Evolutionary conservation across 2,888 invertebrate genomes (phyloP).

Genomic region (Drosophila nr. perissopoda): DNA sequence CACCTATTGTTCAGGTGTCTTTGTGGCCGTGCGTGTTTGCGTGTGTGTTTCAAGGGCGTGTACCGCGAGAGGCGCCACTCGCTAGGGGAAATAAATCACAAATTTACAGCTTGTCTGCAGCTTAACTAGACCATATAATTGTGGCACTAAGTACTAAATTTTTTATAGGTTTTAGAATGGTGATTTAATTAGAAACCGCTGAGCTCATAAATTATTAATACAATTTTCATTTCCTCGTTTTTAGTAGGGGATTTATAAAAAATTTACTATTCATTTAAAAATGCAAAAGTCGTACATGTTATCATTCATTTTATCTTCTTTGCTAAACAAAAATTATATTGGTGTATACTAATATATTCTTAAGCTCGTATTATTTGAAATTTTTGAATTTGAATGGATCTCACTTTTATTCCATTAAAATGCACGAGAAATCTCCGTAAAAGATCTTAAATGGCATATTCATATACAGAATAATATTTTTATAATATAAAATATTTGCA

Average conservation of each 20-base stretch:
- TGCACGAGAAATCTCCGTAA: neutral
- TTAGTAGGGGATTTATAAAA: neutral
- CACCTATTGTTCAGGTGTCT: constrained; percentile 30
- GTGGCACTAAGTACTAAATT: constrained; percentile 26
- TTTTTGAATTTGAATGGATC: neutral
- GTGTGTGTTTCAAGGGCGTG: constrained; percentile 6
- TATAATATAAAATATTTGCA: neutral
- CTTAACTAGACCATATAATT: constrained; percentile 34
- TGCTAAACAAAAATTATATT: neutral
- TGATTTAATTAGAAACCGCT: neutral
- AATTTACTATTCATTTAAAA: neutral
- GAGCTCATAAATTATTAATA: neutral
- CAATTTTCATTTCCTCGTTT: neutral
- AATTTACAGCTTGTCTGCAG: constrained; percentile 51
- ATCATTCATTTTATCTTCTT: neutral
- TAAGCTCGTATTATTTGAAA: neutral
- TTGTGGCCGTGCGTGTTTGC: neutral
- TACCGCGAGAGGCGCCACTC: constrained; percentile 13
- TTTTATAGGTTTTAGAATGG: constrained; percentile 6
- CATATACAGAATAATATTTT: neutral
- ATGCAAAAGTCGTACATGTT: neutral
- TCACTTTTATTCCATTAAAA: neutral
- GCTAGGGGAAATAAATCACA: constrained; percentile 24
- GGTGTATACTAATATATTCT: neutral
- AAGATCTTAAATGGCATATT: neutral